Evolutionary conservation across 2,113 vertebrate genomes (phyloP), one percentile per base, ranked within the genome.

Genomic region (Cariama cristata): DNA sequence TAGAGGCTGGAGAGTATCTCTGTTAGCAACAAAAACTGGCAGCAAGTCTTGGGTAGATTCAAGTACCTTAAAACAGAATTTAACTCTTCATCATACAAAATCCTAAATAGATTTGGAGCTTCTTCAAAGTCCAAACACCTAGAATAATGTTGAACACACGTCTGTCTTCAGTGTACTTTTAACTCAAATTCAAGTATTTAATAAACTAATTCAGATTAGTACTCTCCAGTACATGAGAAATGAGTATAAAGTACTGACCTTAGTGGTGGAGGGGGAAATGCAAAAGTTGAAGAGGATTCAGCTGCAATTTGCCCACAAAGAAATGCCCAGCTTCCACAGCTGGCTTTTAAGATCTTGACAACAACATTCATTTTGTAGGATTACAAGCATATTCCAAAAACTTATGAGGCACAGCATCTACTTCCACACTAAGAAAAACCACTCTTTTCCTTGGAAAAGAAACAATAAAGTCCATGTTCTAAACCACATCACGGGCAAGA

Each of bases 31-130:
- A 97, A 96, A 97, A 97, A 94, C 23, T 97, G 96, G 92, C 97
- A 97, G 81, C 23, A 84, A 96, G 80, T 95, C 83, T 67, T 82
- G 91, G 24, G 45, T 60, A 86, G 68, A 92, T 72, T 84, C 82
- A 92, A 87, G 90, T 90, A 97, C 86, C 96, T 98, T 86, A 96
- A 95, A 91, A 71, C 26, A 96, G 87, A 97, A 98, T 93, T 98
- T 96, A 98, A 80, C 89, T 97, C 93, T 96, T 97, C 84, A 92
- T 95, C 90, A 75, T 44, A 92, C 4, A 30, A 90, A 97, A 96
- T 90, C 80, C 93, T 95, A 89, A 93, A 88, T 55, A 93, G 96
- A 97, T 93, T 67, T 97, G 96, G 96, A 98, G 82, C 81, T 79
- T 97, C 96, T 97, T 98, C 95, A 40, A 97, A 97, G 94, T 75